phyloP scores from a whole-genome alignment of 2,113 vertebrate genomes.

The Tragulus kanchil region DNA sequence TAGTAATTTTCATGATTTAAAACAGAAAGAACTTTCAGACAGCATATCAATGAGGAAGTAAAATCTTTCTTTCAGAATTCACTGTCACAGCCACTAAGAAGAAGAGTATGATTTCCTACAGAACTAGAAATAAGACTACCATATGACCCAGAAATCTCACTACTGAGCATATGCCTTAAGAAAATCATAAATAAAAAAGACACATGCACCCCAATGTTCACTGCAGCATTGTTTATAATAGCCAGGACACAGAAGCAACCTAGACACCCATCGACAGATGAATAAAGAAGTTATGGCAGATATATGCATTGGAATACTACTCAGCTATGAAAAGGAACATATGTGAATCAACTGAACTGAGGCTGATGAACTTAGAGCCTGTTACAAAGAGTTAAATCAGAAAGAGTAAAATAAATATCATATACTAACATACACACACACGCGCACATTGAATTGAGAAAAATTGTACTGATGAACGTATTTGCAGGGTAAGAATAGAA shows the following conservation, averaged over 20 bases:
- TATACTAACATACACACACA: not conserved
- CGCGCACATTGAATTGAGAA: not conserved
- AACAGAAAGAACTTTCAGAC: not conserved
- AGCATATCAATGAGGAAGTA: not conserved
- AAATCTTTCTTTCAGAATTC: not conserved
- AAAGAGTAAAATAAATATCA: not conserved
- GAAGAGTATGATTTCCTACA: not conserved
- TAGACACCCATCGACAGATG: not conserved
- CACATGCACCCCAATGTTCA: not conserved
- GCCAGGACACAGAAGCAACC: not conserved
- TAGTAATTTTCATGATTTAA: not conserved
- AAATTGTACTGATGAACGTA: not conserved
- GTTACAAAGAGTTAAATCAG: not conserved
- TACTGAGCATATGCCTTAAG: not conserved
- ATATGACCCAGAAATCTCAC: not conserved
- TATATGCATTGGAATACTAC: no score
- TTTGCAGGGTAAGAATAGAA: not conserved
- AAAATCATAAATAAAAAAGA: not conserved
- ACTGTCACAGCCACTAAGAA: not conserved
- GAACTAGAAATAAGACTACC: not conserved
- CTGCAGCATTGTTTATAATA: not conserved
- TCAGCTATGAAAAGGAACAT: not conserved
- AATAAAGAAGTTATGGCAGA: not conserved
- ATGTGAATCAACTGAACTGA: not conserved
- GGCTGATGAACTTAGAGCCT: not conserved